A percentile compares a stretch with the other conserved stretches of the same genome.
These are phyloP conservation scores for Paraplagusia blochii DNA, from an alignment of 2,113 vertebrate species.

Conservation along the genomic window DNA sequence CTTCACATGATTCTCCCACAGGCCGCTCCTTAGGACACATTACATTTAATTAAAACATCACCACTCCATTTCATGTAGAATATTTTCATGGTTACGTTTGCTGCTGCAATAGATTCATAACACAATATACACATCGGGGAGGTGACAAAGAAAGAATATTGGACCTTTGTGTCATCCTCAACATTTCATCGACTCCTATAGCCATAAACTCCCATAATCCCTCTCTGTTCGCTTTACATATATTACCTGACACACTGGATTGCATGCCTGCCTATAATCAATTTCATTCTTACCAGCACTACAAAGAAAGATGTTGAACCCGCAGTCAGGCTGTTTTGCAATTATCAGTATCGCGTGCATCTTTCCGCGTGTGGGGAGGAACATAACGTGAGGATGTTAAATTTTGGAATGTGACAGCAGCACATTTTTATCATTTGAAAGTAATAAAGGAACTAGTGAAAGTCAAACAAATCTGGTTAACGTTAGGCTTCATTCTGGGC, in stretches of 20 bases:
- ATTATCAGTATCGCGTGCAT: background rate
- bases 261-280: slow-evolving; percentile 4
- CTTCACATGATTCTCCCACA: slow-evolving; percentile 20
- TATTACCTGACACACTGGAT: slow-evolving; percentile 16
- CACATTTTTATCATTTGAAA: slow-evolving; percentile 5
- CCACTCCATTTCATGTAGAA: slow-evolving; percentile 15
- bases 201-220: background rate
- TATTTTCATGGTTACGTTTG: too few species aligned
- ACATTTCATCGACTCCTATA: slow-evolving; percentile 19
- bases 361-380: background rate
- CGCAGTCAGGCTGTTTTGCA: background rate
- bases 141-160: slow-evolving; percentile 10
- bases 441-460: slow-evolving; percentile 4
- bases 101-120: slow-evolving; percentile 14
- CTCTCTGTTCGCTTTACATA: background rate
- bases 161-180: slow-evolving; percentile 28
- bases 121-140: too few species aligned
- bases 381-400: background rate
- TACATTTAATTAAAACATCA: slow-evolving; percentile 46
- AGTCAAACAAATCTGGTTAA: slow-evolving; percentile 2
- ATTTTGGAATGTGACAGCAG: slow-evolving; percentile 14
- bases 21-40: slow-evolving; percentile 36
- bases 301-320: slow-evolving; percentile 23
- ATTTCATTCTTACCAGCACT: slow-evolving; percentile 24
- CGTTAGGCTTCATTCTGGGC: background rate